Evolutionary conservation across 2,888 invertebrate species (phyloP).

Genomic region (Hesperia comma): DNA sequence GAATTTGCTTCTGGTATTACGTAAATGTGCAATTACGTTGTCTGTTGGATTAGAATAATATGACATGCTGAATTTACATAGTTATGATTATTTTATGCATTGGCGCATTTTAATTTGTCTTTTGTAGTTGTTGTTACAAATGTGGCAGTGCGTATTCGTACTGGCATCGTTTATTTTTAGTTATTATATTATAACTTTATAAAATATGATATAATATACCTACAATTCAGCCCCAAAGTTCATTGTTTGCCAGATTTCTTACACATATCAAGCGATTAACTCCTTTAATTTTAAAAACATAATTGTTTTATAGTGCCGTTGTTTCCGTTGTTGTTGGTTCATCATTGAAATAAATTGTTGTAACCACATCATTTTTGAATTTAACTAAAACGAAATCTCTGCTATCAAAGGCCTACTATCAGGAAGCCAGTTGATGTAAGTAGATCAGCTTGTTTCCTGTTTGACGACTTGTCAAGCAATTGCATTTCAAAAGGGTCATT

Average conservation of each 20-base stretch:
- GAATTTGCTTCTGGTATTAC: constrained; percentile 22
- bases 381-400: not conserved
- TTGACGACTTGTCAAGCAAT: constrained; percentile 12
- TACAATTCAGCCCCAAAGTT: too few relatives aligned
- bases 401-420: not conserved
- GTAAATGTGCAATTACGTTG: constrained; percentile 8
- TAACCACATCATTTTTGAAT: not conserved
- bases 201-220: too few relatives aligned
- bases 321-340: too few relatives aligned
- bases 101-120: not conserved
- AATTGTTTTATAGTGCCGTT: too few relatives aligned
- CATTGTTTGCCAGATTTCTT: too few relatives aligned
- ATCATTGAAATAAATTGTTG: too few relatives aligned
- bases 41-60: not conserved
- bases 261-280: too few relatives aligned
- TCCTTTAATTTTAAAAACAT: too few relatives aligned
- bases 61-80: constrained; percentile 7
- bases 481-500: constrained; percentile 20
- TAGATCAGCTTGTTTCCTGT: not conserved
- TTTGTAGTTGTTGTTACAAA: not conserved
- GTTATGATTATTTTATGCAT: constrained; percentile 9
- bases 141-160: not conserved
- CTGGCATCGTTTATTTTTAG: too few relatives aligned
- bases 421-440: not conserved
- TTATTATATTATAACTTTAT: too few relatives aligned